Percentiles rank a stretch among this genome's conserved stretches.
Conservation (phyloP, 1,140 invertebrate species). For the Drosophila subobscura region DNA sequence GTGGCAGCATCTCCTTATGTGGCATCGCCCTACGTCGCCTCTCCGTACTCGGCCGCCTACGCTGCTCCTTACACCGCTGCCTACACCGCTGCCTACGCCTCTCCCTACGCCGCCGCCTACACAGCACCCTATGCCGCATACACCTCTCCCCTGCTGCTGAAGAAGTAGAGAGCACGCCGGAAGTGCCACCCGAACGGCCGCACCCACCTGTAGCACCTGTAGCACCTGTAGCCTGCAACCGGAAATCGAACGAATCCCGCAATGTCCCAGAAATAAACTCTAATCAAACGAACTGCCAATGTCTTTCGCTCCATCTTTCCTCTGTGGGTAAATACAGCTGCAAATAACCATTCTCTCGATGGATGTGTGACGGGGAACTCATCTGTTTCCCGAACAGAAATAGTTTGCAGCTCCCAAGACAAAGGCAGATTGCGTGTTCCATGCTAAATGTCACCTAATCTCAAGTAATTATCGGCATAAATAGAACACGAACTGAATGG, state of each 20-base stretch:
- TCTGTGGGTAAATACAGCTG: too few relatives aligned
- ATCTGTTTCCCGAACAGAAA: not conserved
- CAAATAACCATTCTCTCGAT: too few relatives aligned
- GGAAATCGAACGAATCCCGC: constrained; percentile 20
- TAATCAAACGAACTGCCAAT: constrained; percentile 28
- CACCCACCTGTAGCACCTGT: too few relatives aligned
- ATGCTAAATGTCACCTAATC: not conserved
- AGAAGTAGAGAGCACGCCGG: constrained; percentile 49
- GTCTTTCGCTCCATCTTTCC: constrained; percentile 7
- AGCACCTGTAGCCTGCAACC: not conserved
- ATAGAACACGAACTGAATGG: too few relatives aligned
- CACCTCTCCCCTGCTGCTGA: constrained; percentile 58
- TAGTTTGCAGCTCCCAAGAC: not conserved
- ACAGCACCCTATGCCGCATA: constrained; percentile 46
- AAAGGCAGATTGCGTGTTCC: too few relatives aligned
- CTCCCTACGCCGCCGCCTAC: constrained; percentile 57
- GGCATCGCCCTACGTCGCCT: constrained; percentile 63
- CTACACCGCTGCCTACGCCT: constrained; percentile 42
- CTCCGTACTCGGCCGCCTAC: constrained; percentile 70
- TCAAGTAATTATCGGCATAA: too few relatives aligned
- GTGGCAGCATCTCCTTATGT: constrained; percentile 66
- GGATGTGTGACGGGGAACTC: not conserved
- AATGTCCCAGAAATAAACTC: constrained; percentile 43
- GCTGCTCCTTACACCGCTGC: constrained; percentile 46
- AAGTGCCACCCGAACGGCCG: not conserved